Evolutionary conservation across 2,888 invertebrate species (phyloP).

Genomic region (Caenorhabditis panamensis): DNA sequence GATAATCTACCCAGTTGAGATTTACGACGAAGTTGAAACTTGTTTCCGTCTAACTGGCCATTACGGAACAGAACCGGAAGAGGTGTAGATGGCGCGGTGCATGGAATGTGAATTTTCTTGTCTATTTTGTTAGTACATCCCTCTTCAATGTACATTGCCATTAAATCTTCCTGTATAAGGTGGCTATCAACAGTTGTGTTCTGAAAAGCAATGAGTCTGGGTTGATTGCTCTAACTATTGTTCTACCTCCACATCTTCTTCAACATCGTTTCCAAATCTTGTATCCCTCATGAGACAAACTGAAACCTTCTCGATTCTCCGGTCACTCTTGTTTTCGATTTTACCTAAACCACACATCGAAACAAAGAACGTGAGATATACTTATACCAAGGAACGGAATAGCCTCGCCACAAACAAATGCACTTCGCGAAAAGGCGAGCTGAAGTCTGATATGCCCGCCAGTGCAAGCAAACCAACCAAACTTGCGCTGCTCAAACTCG

Average conservation of each 20-base stretch:
- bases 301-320: slow-evolving; percentile 73
- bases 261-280: slow-evolving; percentile 60
- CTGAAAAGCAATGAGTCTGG: no score
- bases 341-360: slow-evolving; percentile 62
- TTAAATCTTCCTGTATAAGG: slow-evolving; percentile 74
- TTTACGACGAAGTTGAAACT: slow-evolving; percentile 59
- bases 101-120: slow-evolving; percentile 75
- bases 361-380: background rate
- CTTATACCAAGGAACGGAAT: slow-evolving; percentile 68
- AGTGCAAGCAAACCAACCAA: slow-evolving; percentile 76
- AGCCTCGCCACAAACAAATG: slow-evolving; percentile 76
- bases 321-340: slow-evolving; percentile 75
- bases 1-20: slow-evolving; percentile 62
- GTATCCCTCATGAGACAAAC: slow-evolving; percentile 67
- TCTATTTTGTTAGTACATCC: slow-evolving; percentile 74
- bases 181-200: slow-evolving; percentile 61
- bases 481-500: slow-evolving; percentile 69
- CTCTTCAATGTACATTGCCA: slow-evolving; percentile 77
- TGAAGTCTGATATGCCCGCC: slow-evolving; percentile 73
- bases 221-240: background rate
- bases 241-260: slow-evolving; percentile 55
- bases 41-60: slow-evolving; percentile 48
- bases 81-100: slow-evolving; percentile 56
- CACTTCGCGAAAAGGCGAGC: slow-evolving; percentile 68
- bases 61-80: slow-evolving; percentile 37